A percentile compares a stretch with the other conserved stretches of the same genome.
Evolutionary conservation across 2,888 invertebrate species (phyloP).

Genomic region (Baronia brevicornis): DNA sequence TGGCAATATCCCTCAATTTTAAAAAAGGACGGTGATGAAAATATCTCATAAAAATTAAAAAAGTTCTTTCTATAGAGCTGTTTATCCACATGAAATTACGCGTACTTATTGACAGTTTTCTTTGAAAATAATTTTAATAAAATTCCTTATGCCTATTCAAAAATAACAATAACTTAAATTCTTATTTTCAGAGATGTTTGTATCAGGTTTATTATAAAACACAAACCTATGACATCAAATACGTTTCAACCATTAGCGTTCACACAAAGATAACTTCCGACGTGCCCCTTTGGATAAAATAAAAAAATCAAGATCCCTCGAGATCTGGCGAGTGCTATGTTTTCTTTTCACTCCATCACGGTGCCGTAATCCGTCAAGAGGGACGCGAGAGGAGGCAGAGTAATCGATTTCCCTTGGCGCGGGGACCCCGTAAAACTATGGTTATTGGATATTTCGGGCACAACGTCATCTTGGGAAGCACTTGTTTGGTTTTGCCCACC

Average conservation of each 20-base stretch:
- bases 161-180: no score
- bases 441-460: slow-evolving; percentile 63
- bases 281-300: slow-evolving; percentile 42
- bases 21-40: no score
- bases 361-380: slow-evolving; percentile 62
- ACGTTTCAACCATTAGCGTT: slow-evolving; percentile 22
- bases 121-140: no score
- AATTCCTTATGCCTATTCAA: no score
- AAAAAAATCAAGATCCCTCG: slow-evolving; percentile 45
- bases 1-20: no score
- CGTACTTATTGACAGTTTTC: no score
- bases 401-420: slow-evolving; percentile 60
- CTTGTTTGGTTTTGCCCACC: slow-evolving; percentile 49
- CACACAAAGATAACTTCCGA: slow-evolving; percentile 49
- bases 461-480: slow-evolving; percentile 45
- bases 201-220: no score
- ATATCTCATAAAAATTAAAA: no score
- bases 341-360: slow-evolving; percentile 68
- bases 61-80: no score
- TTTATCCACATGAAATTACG: no score
- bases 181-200: no score
- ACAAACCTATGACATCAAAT: no score
- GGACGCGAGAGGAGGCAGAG: slow-evolving; percentile 26
- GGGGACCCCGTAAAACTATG: slow-evolving; percentile 62
- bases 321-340: slow-evolving; percentile 56